Base-by-base conservation (phyloP, 64 coral and sea anemone species). In the Dendronephthya gigantea region DNA sequence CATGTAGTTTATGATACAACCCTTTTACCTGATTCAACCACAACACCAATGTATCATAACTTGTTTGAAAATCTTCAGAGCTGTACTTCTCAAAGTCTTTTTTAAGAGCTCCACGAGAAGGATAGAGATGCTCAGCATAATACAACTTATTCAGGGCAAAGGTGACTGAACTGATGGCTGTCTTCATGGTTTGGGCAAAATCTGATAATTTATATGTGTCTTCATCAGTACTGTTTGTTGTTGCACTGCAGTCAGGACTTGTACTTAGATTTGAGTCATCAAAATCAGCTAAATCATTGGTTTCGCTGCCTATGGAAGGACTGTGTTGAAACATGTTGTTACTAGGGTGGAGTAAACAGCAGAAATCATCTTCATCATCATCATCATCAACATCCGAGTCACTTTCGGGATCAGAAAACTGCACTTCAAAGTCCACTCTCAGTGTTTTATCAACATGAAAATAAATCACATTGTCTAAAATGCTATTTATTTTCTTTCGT, bases 11-110 rank as follows among this genome's bases (percentile, higher is more conserved):
- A 58, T 98, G 92, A 19, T 93, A 86, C 41, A 98, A 55, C 48
- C 93, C 95, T 52, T 93, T 90, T 0, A 87, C 92, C 55, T 93
- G 56, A 83, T 98, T 98, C 52, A 98, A 68, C 95, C 95, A 98
- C 7, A 98, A 55, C 12, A 76, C 83, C 34, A 98, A 52, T 14
- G 92, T 90, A 43, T 93, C 95, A 58, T 87, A 84, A 87, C 93
- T 98, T 22, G 35, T 62, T 33, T 84, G 88, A 28, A 98, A 98
- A 40, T 93, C 88, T 4, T 89, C 66, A 84, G 82, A 89, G 33
- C 49, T 70, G 82, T 98, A 98, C 65, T 88, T 93, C 33, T 31
- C 12, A 41, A 93, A 84, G 38, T 91, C 81, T 58, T 93, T 84
- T 50, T 90, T 89, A 0, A 98, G 65, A 86, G 92, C 85, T 36